Base-by-base conservation (phyloP, 2,113 vertebrate species). In the Peromyscus polionotus region DNA sequence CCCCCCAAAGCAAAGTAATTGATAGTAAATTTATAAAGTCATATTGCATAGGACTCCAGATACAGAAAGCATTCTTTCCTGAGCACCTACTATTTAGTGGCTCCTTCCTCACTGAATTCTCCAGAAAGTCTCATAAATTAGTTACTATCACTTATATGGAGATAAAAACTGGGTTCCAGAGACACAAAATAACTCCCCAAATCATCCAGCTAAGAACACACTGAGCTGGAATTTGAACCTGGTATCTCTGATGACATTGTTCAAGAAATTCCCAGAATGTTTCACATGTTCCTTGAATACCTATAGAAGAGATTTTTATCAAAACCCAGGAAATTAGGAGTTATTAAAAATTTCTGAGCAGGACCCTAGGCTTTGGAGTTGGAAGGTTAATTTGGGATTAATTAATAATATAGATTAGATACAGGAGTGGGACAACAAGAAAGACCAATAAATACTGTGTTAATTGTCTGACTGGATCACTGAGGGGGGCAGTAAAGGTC, bases 341-440 rank as follows among this genome's bases (percentile, higher is more conserved):
- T 79, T 73, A 88, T 11, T 88, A 42, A 91, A 93, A 96, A 90
- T 87, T 92, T 88, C 31, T 92, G 45, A 93, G 5, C 31, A 89
- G 13, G 20, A 17, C 1, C 93, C 8, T 54, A 24, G 72, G 83
- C 90, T 95, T 90, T 9, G 3, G 3, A 81, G 92, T 95, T 90
- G 31, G 92, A 93, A 94, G 12, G 90, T 93, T 42, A 85, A 90
- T 94, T 94, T 79, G 14, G 81, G 54, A 70, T 93, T 92, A 93
- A 96, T 97, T 95, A 93, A 70, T 88, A 95, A 95, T 95, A 90
- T 36, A 33, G 87, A 93, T 88, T 84, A 92, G 48, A 96, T 91
- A 81, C 42, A 89, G 24, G 19, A 57, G 42, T 93, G 36, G 84
- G 42, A 80, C 73, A 89, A 93, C 33, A 83, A 94, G 16, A 45